Evolutionary conservation across 2,113 vertebrate species (phyloP), one percentile per base, ranked within the genome.

Genomic region (Calonectris borealis): DNA sequence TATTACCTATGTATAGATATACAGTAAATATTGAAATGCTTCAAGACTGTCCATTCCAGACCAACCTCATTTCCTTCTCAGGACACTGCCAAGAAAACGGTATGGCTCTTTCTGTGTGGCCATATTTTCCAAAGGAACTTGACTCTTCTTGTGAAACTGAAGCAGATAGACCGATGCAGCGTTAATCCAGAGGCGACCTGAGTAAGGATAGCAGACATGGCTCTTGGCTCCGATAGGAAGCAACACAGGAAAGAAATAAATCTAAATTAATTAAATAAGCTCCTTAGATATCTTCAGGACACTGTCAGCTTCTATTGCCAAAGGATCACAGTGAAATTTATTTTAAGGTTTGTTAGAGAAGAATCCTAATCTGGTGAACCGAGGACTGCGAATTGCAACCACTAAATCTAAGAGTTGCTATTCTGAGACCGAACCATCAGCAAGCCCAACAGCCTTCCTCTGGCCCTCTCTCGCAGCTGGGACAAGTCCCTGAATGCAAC

Each of bases 391-490:
- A 71, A 81, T 15, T 18, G 38, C 52, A 60, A 27, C 12, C 21
- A 13, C n/a, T 58, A 27, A 29, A 64, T 21, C 10, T 16, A 55
- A 31, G 40, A 51, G 29, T 1, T 42, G 44, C 22, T 52, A 2
- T 16, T 69, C 38, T 5, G 12, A 73, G 38, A 32, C n/a, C n/a
- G 25, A 72, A 72, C 42, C 4, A 55, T 4, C 54, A 60, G 54
- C 64, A 68, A 64, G 48, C n/a, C 18, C 21, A 52, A 7, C 5
- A 46, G n/a, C 24, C 20, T 42, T 52, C 31, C 36, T 38, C 11
- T 58, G 38, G 13, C 16, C 4, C 17, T 34, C 18, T 32, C 65
- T 16, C 0, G 0, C 48, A 89, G 69, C n/a, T 62, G 34, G 11
- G 55, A 27, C 55, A 42, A 40, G 60, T 7, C 44, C 55, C 55